Conservation (phyloP, 1,140 invertebrate genomes). For the Centruroides sculpturatus region DNA sequence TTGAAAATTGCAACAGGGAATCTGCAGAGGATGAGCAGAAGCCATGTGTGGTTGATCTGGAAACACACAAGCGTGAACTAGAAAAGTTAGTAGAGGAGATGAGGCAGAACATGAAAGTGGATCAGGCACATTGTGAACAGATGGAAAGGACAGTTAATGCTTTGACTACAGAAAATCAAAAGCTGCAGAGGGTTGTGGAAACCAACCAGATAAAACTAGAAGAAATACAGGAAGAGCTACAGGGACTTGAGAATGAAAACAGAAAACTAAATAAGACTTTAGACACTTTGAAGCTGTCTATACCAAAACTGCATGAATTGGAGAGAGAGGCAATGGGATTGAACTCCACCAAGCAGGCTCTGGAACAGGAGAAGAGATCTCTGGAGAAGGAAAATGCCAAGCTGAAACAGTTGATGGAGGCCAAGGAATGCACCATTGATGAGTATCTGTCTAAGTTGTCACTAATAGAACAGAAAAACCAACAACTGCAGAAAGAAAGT, state of each 20-base stretch:
- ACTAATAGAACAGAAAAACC: slow-evolving; percentile 33
- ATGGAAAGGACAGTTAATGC: slow-evolving; percentile 32
- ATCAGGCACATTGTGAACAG: slow-evolving; percentile 30
- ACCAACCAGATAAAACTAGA: slow-evolving; percentile 42
- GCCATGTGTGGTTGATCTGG: slow-evolving; percentile 25
- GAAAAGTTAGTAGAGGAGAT: slow-evolving; percentile 66
- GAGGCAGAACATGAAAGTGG: slow-evolving; percentile 48
- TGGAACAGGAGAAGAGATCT: slow-evolving; percentile 32
- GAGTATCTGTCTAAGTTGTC: slow-evolving; percentile 31
- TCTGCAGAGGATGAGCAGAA: too few relatives aligned
- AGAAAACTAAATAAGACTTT: slow-evolving; percentile 32
- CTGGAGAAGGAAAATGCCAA: slow-evolving; percentile 44
- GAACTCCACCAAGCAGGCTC: slow-evolving; percentile 29
- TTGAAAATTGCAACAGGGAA: slow-evolving; percentile 25
- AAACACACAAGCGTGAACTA: slow-evolving; percentile 58
- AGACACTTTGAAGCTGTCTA: slow-evolving; percentile 31
- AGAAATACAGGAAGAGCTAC: slow-evolving; percentile 53
- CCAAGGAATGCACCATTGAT: slow-evolving; percentile 33
- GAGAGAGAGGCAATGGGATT: slow-evolving; percentile 33
- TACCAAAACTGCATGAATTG: slow-evolving; percentile 32
- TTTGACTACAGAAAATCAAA: slow-evolving; percentile 33
- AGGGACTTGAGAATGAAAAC: slow-evolving; percentile 34
- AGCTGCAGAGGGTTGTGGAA: slow-evolving; percentile 41
- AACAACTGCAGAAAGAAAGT: slow-evolving; percentile 29
- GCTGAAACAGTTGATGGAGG: slow-evolving; percentile 50